phyloP scores from a whole-genome alignment of 2,113 vertebrate genomes.

The Psittacula cyanocephala region DNA sequence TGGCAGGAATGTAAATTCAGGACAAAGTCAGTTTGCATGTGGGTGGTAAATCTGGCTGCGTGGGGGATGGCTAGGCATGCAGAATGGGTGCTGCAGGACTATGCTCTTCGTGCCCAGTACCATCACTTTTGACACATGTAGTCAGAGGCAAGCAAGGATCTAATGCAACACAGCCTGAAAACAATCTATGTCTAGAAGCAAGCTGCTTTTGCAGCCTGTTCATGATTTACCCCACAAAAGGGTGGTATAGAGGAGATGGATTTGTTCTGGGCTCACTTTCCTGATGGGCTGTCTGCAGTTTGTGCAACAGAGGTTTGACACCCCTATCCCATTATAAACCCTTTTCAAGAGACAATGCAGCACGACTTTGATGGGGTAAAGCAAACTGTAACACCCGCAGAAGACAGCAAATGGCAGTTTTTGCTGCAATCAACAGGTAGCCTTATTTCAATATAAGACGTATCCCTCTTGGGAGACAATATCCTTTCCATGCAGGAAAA shows the following conservation, averaged over 20 bases:
- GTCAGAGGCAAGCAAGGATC: background rate
- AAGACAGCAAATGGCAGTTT: background rate
- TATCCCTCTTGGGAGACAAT: background rate
- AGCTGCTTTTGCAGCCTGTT: background rate
- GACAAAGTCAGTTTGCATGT: background rate
- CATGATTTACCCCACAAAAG: background rate
- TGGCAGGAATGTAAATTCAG: background rate
- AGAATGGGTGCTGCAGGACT: background rate
- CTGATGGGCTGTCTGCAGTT: background rate
- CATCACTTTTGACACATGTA: background rate
- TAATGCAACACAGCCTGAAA: background rate
- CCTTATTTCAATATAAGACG: background rate
- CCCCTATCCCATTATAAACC: accelerated
- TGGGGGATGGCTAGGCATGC: background rate
- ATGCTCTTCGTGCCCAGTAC: background rate
- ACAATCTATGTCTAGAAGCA: background rate
- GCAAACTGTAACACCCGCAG: background rate
- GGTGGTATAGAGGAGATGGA: background rate
- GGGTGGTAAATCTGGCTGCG: background rate
- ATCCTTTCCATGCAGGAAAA: background rate
- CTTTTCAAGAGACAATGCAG: background rate
- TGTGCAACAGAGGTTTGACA: background rate
- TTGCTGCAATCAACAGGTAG: background rate
- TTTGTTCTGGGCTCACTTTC: background rate
- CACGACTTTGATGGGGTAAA: background rate